A percentile compares a stretch with the other conserved stretches of the same genome.
These are phyloP conservation scores for Chaetogeoica ovagalla DNA, from an alignment of 2,888 invertebrate species.

Conservation along the genomic window DNA sequence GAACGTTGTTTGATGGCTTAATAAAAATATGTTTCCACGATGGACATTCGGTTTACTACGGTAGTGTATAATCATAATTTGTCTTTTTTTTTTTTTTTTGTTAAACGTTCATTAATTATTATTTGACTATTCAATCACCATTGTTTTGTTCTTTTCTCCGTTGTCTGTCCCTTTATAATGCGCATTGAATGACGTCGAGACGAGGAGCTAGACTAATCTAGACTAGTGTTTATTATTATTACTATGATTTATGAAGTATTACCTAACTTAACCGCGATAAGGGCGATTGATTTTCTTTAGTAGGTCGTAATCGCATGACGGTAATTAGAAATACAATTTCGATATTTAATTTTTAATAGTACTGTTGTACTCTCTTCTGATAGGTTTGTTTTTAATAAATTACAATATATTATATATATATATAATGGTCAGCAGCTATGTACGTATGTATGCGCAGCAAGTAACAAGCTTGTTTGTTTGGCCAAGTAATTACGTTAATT, in stretches of 20 bases:
- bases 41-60: not conserved
- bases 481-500: too few species aligned
- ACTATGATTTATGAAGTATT: not conserved
- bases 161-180: not conserved
- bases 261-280: not conserved
- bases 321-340: too few species aligned
- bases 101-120: constrained; percentile 8
- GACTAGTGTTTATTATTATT: not conserved
- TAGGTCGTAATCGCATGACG: too few species aligned
- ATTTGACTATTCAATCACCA: not conserved
- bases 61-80: not conserved
- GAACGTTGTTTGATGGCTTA: not conserved
- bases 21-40: not conserved
- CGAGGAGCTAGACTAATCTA: too few species aligned
- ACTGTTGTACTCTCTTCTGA: too few species aligned
- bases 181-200: not conserved
- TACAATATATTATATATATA: too few species aligned
- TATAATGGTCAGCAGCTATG: too few species aligned
- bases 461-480: too few species aligned
- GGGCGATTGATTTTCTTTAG: not conserved
- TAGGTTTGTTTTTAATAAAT: too few species aligned
- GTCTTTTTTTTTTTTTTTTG: not conserved
- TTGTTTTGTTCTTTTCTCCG: not conserved
- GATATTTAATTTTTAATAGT: too few species aligned
- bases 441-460: too few species aligned